Evolutionary conservation across 2,888 invertebrate genomes (phyloP).

Genomic region (Agrochola macilenta): DNA sequence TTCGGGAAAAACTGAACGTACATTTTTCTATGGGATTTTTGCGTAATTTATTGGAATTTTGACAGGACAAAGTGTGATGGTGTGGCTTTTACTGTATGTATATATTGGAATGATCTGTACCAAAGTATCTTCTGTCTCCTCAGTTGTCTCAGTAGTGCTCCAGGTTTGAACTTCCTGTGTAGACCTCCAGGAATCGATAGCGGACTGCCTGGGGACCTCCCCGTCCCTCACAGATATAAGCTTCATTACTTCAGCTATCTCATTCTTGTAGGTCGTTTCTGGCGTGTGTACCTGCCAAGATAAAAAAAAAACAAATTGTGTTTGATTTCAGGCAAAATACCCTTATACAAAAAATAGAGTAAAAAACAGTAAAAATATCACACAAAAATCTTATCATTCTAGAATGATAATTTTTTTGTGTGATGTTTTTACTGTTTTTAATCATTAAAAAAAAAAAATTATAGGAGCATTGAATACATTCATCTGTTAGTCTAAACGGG

Average conservation of each 20-base stretch:
- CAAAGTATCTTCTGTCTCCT: slow-evolving; percentile 1
- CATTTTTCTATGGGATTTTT: not conserved
- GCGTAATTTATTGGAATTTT: not conserved
- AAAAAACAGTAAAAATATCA: too few species aligned
- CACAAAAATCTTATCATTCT: too few species aligned
- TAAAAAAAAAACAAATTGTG: too few species aligned
- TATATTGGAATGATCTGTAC: slow-evolving; percentile 2
- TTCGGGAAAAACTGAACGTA: not conserved
- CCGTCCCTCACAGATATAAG: too few species aligned
- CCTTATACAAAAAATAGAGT: too few species aligned
- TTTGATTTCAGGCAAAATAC: too few species aligned
- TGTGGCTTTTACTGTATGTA: too few species aligned
- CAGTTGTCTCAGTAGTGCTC: slow-evolving; percentile 11
- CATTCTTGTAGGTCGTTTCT: slow-evolving; percentile 19
- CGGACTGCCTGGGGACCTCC: not conserved
- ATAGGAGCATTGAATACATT: too few species aligned
- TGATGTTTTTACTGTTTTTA: too few species aligned
- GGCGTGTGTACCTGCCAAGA: slow-evolving; percentile 20
- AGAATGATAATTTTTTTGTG: too few species aligned
- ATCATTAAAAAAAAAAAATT: too few species aligned
- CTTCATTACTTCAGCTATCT: slow-evolving; percentile 16
- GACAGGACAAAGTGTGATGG: not conserved
- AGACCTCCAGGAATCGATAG: not conserved
- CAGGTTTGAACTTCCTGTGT: not conserved
- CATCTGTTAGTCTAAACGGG: too few species aligned